Evolutionary conservation across 2,888 invertebrate species (phyloP), one percentile per base, ranked within the genome.

Genomic region (Bombylius major): DNA sequence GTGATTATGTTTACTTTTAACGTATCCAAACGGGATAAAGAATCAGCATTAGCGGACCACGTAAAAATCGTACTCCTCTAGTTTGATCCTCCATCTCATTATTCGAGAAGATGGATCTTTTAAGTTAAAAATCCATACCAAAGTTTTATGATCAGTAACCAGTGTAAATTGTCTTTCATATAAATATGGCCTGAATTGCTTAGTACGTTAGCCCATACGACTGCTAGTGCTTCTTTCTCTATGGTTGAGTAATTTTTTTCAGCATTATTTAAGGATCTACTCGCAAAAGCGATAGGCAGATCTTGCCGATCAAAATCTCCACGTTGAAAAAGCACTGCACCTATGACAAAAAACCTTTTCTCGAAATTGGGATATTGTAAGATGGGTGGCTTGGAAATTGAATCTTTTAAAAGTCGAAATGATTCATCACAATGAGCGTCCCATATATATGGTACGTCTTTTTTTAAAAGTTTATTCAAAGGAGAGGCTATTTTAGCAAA

Each of bases 101-200:
- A 70, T 51, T 48, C 64, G 57, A 0, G 63, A 60, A 33, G 57
- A 61, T 5, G 63, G 60, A 45, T 66, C 65, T 50, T 63, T 65
- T 3, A 61, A n/a, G 23, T 59, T 61, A 44, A 59, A 56, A n/a
- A 63, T 51, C 63, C 63, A 64, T 39, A 58, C 51, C 1, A 68
- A 56, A 2, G 65, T 64, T 54, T 63, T 62, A 54, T 68, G 66
- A 50, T 68, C 67, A 1, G 64, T 67, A 5, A 64, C 56, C 4
- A 67, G 58, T 45, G 54, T 61, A 53, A 66, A 66, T 39, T 58
- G 59, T 50, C 57, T 53, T 1, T 65, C 65, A 53, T 62, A 64
- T 9, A 67, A 13, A 54, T 67, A 67, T 3, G 62, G 64, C 46
- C 62, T 39, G 51, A 65, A 65, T 53, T 65, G 58, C 49, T 61